These are phyloP conservation scores for Temnothorax rugatulus DNA, from an alignment of 2,888 invertebrate genomes.

Conservation along the genomic window DNA sequence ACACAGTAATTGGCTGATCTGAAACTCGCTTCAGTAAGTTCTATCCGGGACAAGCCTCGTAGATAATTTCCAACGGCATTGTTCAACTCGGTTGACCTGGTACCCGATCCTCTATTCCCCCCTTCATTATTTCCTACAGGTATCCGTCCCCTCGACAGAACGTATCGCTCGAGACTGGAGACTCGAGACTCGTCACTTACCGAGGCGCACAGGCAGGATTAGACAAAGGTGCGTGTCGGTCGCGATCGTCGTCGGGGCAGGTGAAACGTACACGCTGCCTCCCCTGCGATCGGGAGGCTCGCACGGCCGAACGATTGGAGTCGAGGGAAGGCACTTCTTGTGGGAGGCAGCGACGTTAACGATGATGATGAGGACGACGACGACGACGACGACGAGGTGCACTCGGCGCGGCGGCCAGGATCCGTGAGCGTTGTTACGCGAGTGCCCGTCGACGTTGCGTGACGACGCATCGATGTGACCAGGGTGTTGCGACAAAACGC, in stretches of 20 bases:
- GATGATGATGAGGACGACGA: constrained; percentile 38
- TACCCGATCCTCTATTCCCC: not conserved
- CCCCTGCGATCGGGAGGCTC: not conserved
- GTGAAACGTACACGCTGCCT: constrained; percentile 11
- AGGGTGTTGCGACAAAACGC: not conserved
- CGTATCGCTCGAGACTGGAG: not conserved
- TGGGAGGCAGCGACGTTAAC: constrained; percentile 54
- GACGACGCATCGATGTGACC: constrained; percentile 74
- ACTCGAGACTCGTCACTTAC: constrained; percentile 7
- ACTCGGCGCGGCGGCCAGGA: constrained; percentile 63
- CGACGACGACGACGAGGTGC: constrained; percentile 26
- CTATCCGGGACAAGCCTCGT: not conserved
- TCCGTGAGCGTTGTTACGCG: constrained; percentile 61
- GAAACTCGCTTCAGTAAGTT: not conserved
- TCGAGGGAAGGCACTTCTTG: constrained; percentile 70
- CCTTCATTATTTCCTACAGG: not conserved
- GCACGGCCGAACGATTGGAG: constrained; percentile 7
- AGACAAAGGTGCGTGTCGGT: not conserved
- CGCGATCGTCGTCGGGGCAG: constrained; percentile 16
- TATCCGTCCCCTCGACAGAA: not conserved
- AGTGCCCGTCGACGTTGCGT: constrained; percentile 62
- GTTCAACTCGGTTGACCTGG: not conserved
- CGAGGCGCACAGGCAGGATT: not conserved
- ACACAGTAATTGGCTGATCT: not conserved
- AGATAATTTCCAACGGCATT: not conserved